A percentile compares a stretch with the other conserved stretches of the same genome.
Evolutionary conservation across 1,140 invertebrate species (phyloP).

Genomic region (Temnothorax longispinosus): DNA sequence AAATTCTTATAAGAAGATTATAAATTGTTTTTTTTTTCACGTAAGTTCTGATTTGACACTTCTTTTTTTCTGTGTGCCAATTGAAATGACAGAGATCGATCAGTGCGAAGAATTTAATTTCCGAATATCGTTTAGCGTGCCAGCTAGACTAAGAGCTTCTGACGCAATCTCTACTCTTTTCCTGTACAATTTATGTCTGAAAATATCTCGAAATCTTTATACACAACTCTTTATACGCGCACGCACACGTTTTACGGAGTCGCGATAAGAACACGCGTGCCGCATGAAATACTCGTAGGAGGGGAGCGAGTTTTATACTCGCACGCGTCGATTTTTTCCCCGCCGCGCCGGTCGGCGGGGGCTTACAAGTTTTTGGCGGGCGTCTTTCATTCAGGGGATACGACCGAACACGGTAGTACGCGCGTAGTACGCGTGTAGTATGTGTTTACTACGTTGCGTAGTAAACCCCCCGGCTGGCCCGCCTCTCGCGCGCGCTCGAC

Average conservation of each 20-base stretch:
- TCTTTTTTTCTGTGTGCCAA: neutral
- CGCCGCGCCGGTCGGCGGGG: neutral
- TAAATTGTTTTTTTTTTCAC: too few species aligned
- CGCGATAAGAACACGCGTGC: neutral
- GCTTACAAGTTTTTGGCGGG: neutral
- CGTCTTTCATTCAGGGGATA: constrained; percentile 11
- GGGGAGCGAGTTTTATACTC: neutral
- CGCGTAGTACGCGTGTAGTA: constrained; percentile 35
- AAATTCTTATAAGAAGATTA: too few species aligned
- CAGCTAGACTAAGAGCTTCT: neutral
- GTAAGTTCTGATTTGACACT: too few species aligned
- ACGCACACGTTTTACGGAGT: neutral
- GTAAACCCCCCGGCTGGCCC: neutral
- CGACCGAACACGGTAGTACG: constrained; percentile 27
- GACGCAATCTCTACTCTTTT: neutral
- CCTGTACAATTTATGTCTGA: neutral
- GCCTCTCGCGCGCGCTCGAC: constrained; percentile 22
- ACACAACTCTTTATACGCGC: neutral
- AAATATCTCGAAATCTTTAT: neutral
- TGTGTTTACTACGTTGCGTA: constrained; percentile 46
- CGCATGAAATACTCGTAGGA: neutral
- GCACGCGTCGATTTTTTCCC: neutral
- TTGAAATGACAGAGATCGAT: neutral
- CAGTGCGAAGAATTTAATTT: neutral
- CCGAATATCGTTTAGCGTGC: neutral